Evolutionary conservation across 1,140 invertebrate genomes (phyloP).

Genomic region (Anadara kagoshimensis): DNA sequence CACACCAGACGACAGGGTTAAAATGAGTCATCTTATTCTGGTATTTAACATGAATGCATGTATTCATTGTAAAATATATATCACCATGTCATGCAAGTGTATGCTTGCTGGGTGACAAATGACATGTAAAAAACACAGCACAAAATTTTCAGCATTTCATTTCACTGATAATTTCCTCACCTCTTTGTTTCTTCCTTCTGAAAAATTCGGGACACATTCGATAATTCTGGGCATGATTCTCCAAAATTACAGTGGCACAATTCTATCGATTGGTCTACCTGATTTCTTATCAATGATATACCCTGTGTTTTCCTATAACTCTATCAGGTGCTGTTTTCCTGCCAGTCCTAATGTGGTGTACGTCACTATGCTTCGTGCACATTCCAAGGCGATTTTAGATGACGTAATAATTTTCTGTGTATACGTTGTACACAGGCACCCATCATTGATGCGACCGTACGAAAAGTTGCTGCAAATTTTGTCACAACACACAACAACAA

Average conservation of each 20-base stretch:
- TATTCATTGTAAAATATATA: no score
- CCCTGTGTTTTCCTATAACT: background rate
- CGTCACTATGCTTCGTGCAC: constrained; percentile 65
- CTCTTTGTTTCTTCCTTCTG: constrained; percentile 77
- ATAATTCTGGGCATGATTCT: constrained; percentile 69
- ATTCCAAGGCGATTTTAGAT: constrained; percentile 60
- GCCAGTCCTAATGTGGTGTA: constrained; percentile 29
- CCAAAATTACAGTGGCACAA: background rate
- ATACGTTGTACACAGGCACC: constrained; percentile 60
- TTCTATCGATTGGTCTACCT: background rate
- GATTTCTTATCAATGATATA: background rate
- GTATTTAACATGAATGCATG: no score
- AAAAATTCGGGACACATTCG: constrained; percentile 80
- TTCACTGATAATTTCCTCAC: constrained; percentile 54
- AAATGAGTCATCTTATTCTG: no score
- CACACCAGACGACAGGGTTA: no score
- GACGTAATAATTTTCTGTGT: constrained; percentile 58
- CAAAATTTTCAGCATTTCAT: no score
- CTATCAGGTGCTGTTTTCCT: background rate
- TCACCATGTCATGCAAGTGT: no score
- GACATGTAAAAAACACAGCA: no score
- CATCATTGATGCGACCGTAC: constrained; percentile 37
- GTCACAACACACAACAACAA: no score
- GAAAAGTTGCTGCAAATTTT: no score
- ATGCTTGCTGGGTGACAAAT: no score